Evolutionary conservation across 2,113 vertebrate genomes (phyloP).

Genomic region (Seriola aureovittata): DNA sequence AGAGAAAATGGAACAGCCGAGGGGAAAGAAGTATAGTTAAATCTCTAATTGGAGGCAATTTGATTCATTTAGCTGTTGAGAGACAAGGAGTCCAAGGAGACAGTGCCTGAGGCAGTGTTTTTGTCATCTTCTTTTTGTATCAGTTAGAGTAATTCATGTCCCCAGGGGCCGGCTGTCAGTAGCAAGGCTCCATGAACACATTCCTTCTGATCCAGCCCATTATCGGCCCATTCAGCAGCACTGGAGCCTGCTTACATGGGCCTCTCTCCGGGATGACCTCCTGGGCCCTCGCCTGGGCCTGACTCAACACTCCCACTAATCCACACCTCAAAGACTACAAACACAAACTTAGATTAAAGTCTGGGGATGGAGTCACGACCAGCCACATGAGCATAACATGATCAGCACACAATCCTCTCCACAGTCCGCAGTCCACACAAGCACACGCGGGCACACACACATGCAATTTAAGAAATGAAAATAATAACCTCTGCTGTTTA

Average conservation of each 20-base stretch:
- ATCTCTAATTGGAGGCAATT: conserved; percentile 85
- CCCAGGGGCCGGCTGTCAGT: conserved; percentile 81
- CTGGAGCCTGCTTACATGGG: conserved; percentile 77
- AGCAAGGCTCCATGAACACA: conserved; percentile 81
- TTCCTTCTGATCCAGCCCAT: conserved; percentile 81
- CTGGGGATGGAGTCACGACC: conserved; percentile 50
- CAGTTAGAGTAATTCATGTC: conserved; percentile 82
- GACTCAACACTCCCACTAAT: conserved; percentile 77
- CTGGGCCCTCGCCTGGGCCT: conserved; percentile 66
- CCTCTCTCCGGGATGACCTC: conserved; percentile 73
- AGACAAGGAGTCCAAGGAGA: conserved; percentile 80
- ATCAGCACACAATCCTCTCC: conserved; percentile 40
- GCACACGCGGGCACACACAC: conserved; percentile 1
- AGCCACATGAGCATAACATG: conserved; percentile 56
- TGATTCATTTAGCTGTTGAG: conserved; percentile 82
- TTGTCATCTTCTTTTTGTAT: conserved; percentile 84
- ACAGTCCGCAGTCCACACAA: not conserved
- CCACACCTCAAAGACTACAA: conserved; percentile 77
- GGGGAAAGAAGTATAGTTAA: conserved; percentile 73
- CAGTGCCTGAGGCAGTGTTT: conserved; percentile 71
- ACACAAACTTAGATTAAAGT: conserved; percentile 72
- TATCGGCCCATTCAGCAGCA: conserved; percentile 79
- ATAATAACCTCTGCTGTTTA: not conserved
- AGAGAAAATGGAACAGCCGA: conserved; percentile 52
- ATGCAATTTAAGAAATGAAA: not conserved